Percentiles rank a stretch among this genome's conserved stretches.
Evolutionary conservation across 1,140 invertebrate genomes (phyloP).

Genomic region (Schmidtea mediterranea): DNA sequence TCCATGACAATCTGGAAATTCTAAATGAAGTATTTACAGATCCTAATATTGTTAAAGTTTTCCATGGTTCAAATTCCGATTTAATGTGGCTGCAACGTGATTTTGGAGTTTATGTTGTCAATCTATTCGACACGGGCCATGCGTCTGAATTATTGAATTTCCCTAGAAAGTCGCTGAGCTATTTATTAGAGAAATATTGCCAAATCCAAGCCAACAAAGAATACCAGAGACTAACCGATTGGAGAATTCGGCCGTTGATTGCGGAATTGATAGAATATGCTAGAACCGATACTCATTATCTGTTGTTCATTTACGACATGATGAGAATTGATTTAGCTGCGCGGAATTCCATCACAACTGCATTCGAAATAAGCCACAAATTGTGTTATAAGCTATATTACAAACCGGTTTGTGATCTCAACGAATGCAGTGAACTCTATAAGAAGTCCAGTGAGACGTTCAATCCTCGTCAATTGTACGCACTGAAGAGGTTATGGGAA

Average conservation of each 20-base stretch:
- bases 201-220: constrained; percentile 52
- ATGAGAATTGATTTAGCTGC: constrained; percentile 49
- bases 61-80: constrained; percentile 69
- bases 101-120: constrained; percentile 72
- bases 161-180: constrained; percentile 43
- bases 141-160: constrained; percentile 45
- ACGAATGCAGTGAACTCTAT: constrained; percentile 47
- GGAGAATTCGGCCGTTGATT: constrained; percentile 69
- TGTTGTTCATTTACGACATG: constrained; percentile 63
- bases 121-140: constrained; percentile 81
- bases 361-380: constrained; percentile 40
- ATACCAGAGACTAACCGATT: constrained; percentile 63
- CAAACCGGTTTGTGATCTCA: constrained; percentile 43
- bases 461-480: constrained; percentile 51
- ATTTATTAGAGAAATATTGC: constrained; percentile 51
- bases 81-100: constrained; percentile 79
- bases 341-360: constrained; percentile 40
- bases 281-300: constrained; percentile 70
- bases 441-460: constrained; percentile 48
- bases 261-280: constrained; percentile 59
- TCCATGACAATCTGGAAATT: constrained; percentile 49
- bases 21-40: constrained; percentile 76
- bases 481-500: constrained; percentile 47
- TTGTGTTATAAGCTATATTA: constrained; percentile 44
- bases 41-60: constrained; percentile 63